phyloP scores from a whole-genome alignment of 2,888 invertebrate genomes.

The Netelia melanura region DNA sequence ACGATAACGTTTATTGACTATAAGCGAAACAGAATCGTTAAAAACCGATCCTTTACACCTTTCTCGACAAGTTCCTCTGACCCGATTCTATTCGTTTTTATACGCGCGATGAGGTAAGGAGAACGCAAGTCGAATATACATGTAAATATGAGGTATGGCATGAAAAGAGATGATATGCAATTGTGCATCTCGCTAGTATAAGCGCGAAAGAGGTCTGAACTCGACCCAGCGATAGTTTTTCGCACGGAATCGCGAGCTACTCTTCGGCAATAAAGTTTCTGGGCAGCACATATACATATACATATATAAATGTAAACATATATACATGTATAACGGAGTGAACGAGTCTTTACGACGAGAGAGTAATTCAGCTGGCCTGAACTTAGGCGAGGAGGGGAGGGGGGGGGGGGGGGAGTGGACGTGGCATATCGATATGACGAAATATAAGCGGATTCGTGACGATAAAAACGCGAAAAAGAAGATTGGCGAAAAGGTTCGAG shows the following conservation, averaged over 20 bases:
- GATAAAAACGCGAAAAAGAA: not conserved
- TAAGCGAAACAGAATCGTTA: not conserved
- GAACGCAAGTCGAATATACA: conserved; percentile 25
- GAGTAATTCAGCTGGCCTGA: conserved; percentile 46
- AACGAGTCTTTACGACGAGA: conserved; percentile 35
- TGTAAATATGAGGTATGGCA: conserved; percentile 17
- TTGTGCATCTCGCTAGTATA: conserved; percentile 9
- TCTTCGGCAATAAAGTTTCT: conserved; percentile 28
- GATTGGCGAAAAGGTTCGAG: too few species aligned
- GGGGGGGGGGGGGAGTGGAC: not conserved
- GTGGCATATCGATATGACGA: conserved; percentile 47
- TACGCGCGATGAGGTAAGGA: conserved; percentile 14
- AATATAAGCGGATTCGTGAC: conserved; percentile 41
- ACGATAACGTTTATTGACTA: conserved; percentile 2
- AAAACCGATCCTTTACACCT: conserved; percentile 25
- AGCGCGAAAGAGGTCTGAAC: conserved; percentile 22
- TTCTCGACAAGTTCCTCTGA: conserved; percentile 46
- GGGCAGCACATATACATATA: not conserved
- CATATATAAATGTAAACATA: not conserved
- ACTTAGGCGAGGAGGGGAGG: not conserved
- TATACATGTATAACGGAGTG: not conserved
- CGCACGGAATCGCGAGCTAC: conserved; percentile 9
- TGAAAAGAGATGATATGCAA: not conserved
- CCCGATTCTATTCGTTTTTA: conserved; percentile 37
- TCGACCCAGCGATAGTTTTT: conserved; percentile 19